Base-by-base conservation (phyloP, 2,888 invertebrate species). In the Pherbina coryleti region DNA sequence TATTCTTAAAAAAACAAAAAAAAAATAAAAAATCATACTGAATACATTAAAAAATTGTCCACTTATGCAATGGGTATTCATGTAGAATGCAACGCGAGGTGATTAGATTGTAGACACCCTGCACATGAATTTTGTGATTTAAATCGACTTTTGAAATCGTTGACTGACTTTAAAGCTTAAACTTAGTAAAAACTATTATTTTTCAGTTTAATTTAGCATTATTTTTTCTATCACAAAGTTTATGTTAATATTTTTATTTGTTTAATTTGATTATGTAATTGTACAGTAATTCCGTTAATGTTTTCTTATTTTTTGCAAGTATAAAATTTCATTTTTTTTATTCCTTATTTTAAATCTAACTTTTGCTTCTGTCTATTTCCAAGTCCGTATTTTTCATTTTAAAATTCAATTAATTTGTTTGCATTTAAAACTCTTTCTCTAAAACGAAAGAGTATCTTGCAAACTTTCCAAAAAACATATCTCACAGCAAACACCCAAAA, bases 291-390 rank as follows among this genome's bases (percentile, higher is more conserved):
- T 75, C 17, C 66, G 2, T 22, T 22, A 53, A 14, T 51, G 49
- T 69, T 49, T 69, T 69, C 25, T 37, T 37, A 67, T 71, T 67
- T 66, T 37, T 64, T 69, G 69, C 74, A 72, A 67, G 75, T 79
- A 79, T 74, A 79, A 79, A 79, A 79, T 77, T 77, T 78, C 57
- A 78, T 81, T 79, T 83, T 85, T 81, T 75, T 79, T 84, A 85
- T 82, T 82, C n/a, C n/a, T n/a, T n/a, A n/a, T 83, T 51, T 8
- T 49, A 74, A n/a, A 22, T 70, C 25, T 67, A 64, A 49, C 37
- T 77, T 53, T 53, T 75, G 5, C 53, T 57, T 64, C 17, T 64
- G 28, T 11, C n/a, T 31, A n/a, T 31, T n/a, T 74, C 34, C 37
- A 37, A 49, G 3, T 51, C 0, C 64, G 22, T 19, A 25, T 49